phyloP scores from a whole-genome alignment of 2,797 vertebrate genomes.

The Centroberyx gerrardi region DNA sequence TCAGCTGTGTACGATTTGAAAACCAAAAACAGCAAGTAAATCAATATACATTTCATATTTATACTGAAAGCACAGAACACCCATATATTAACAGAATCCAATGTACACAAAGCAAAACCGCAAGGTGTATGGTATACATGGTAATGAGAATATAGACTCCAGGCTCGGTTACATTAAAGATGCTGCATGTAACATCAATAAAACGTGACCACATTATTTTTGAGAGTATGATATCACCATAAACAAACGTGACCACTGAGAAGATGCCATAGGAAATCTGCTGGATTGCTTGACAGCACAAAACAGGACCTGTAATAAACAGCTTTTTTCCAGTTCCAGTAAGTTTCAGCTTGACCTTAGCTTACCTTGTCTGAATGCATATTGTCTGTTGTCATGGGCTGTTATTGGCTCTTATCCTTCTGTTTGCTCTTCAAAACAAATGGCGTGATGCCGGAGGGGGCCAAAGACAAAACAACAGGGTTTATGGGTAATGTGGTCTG shows the following conservation, averaged over 20 bases:
- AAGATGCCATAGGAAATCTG: not conserved
- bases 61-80: not conserved
- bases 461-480: too few relatives aligned
- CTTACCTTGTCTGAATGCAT: too few relatives aligned
- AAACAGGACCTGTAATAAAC: not conserved
- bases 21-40: not conserved
- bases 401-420: too few relatives aligned
- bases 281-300: too few relatives aligned
- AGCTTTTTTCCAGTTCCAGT: not conserved
- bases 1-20: conserved; percentile 1
- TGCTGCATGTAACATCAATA: conserved; percentile 2
- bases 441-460: too few relatives aligned
- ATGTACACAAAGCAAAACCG: not conserved
- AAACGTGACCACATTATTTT: conserved; percentile 26
- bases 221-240: conserved; percentile 22
- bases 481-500: too few relatives aligned
- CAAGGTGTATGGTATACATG: not conserved
- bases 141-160: too few relatives aligned
- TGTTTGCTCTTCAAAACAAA: too few relatives aligned
- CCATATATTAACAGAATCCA: not conserved
- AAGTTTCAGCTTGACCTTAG: too few relatives aligned
- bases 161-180: too few relatives aligned
- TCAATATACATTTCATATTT: conserved; percentile 9
- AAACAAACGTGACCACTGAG: conserved; percentile 42
- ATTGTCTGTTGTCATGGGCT: too few relatives aligned